Evolutionary conservation across 2,888 invertebrate genomes (phyloP).

Genomic region (Adineta ricciae): DNA sequence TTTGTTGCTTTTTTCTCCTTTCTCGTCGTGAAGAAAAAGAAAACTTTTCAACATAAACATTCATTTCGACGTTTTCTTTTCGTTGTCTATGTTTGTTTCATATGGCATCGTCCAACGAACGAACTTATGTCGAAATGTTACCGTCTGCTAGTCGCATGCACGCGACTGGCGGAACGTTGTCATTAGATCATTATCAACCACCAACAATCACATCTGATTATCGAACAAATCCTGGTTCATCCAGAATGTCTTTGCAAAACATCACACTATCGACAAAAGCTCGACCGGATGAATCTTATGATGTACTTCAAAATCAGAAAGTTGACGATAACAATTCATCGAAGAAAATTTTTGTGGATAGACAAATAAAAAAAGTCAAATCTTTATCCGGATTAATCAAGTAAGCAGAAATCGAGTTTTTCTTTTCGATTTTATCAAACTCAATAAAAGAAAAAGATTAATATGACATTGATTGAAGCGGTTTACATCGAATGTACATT

Average conservation of each 20-base stretch:
- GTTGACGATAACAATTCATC: background rate
- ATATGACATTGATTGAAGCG: too few relatives aligned
- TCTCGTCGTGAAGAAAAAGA: background rate
- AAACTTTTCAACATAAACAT: background rate
- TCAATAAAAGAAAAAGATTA: too few relatives aligned
- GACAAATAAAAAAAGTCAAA: constrained; percentile 10
- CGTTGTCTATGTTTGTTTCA: background rate
- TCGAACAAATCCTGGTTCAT: background rate
- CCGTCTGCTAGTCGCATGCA: background rate
- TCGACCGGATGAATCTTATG: background rate
- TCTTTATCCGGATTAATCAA: background rate
- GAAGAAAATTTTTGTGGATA: background rate
- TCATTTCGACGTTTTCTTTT: background rate
- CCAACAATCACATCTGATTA: background rate
- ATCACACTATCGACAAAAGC: background rate
- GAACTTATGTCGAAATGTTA: background rate
- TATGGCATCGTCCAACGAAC: background rate
- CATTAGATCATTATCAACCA: background rate
- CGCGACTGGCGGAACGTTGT: background rate
- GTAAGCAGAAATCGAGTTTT: background rate
- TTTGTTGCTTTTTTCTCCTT: background rate
- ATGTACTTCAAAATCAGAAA: background rate
- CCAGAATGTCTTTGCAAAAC: background rate
- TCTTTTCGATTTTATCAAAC: background rate
- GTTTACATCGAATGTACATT: too few relatives aligned